Evolutionary conservation across 2,113 vertebrate species (phyloP).

Genomic region (Corythaeola cristata): DNA sequence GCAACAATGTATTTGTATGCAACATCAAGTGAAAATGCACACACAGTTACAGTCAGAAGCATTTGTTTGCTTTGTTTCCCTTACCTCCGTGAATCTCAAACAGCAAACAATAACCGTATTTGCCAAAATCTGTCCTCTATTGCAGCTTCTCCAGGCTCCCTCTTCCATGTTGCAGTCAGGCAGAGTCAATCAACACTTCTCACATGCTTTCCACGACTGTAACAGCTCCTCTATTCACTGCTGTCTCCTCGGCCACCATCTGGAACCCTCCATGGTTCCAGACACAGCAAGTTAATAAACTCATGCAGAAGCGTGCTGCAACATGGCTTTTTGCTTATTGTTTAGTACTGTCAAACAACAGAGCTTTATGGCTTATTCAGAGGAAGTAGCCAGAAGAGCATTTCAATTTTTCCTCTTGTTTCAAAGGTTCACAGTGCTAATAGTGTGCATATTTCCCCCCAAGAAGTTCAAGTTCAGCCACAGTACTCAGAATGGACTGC

Average conservation of each 20-base stretch:
- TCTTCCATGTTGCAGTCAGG: neutral
- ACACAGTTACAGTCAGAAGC: neutral
- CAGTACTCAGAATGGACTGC: neutral
- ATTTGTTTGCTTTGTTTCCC: neutral
- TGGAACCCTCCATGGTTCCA: neutral
- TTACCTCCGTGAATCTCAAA: neutral
- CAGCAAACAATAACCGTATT: neutral
- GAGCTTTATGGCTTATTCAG: neutral
- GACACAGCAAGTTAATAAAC: neutral
- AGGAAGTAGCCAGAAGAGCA: neutral
- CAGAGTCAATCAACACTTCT: neutral
- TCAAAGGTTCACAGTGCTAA: neutral
- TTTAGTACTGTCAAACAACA: neutral
- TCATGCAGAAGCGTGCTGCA: neutral
- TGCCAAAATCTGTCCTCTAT: neutral
- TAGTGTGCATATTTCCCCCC: neutral
- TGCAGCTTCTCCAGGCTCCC: neutral
- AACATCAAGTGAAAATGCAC: neutral
- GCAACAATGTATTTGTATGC: neutral
- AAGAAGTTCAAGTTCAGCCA: neutral
- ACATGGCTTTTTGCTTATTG: neutral
- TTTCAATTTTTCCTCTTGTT: neutral
- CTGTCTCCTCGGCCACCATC: neutral
- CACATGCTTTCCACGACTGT: fast-evolving
- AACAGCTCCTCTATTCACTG: neutral